Evolutionary conservation across 2,797 vertebrate genomes (phyloP), one percentile per base, ranked within the genome.

Genomic region (Zenarchopterus dispar): DNA sequence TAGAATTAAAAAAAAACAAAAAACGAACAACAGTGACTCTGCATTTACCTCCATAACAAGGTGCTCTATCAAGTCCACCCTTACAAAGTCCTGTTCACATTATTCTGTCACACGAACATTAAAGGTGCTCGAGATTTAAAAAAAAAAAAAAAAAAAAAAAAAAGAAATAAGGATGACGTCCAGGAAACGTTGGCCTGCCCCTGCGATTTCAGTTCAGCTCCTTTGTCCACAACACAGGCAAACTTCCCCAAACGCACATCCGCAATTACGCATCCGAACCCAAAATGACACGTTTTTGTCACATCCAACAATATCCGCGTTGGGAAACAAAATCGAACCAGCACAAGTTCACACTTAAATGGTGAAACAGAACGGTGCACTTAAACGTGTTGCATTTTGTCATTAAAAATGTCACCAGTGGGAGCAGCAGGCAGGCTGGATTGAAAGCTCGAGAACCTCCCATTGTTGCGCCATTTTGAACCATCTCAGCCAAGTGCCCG

Each of bases 401-500:
- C 58, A 50, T 76, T 72, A 77, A 81, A 83, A 78, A 71, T 68
- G 75, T 77, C 80, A 70, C 62, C 21, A 36, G 65, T 57, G 62
- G 67, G 61, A 84, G 77, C 60, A 72, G 77, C 58, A 7, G 53
- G 60, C 23, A 49, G 77, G 63, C 44, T 53, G 63, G 67, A 60
- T 75, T 86, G 60, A 77, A 65, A 73, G 73, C 58, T n/a, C 3
- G 28, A 73, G 78, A 41, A 46, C 73, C 81, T 82, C 81, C 80
- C 81, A 81, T 81, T 85, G 87, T 86, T 76, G 67, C 82, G 82
- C 90, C 88, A 89, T 90, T 87, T 88, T 88, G 75, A 87, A 81
- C 77, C 55, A 71, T 80, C 77, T 70, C 70, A 76, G 69, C 68
- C 70, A 76, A 86, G 75, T 67, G 75, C 71, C 80, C 75, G 72